A percentile compares a stretch with the other conserved stretches of the same genome.
phyloP scores from a whole-genome alignment of 2,113 vertebrate genomes.

The Melospiza georgiana region DNA sequence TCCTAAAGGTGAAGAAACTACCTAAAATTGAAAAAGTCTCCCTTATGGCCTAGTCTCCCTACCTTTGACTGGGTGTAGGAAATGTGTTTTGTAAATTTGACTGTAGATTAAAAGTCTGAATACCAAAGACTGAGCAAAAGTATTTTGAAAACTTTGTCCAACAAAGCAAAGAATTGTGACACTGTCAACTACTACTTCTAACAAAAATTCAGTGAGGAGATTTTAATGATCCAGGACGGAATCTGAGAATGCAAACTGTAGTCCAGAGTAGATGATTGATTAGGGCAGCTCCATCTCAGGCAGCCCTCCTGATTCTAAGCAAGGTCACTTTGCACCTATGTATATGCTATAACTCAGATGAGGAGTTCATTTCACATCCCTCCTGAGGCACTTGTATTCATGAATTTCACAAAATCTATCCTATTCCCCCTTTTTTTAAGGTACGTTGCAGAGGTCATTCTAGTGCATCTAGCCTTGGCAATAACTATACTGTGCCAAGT shows the following conservation, averaged over 20 bases:
- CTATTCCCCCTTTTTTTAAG: neutral
- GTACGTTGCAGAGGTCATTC: neutral
- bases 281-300: neutral
- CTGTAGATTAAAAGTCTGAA: neutral
- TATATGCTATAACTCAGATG: neutral
- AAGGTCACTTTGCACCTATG: neutral
- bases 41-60: neutral
- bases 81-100: neutral
- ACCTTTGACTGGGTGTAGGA: neutral
- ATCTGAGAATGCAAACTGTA: neutral
- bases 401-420: neutral
- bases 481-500: neutral
- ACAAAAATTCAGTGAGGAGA: neutral
- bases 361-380: neutral
- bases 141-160: neutral
- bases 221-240: neutral
- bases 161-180: neutral
- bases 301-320: neutral
- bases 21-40: neutral
- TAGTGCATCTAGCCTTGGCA: neutral
- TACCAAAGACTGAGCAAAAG: neutral
- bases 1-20: neutral
- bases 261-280: neutral
- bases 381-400: neutral
- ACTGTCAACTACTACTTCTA: neutral